Evolutionary conservation across 2,888 invertebrate species (phyloP).

Genomic region (Ommatoiulus sabulosus): DNA sequence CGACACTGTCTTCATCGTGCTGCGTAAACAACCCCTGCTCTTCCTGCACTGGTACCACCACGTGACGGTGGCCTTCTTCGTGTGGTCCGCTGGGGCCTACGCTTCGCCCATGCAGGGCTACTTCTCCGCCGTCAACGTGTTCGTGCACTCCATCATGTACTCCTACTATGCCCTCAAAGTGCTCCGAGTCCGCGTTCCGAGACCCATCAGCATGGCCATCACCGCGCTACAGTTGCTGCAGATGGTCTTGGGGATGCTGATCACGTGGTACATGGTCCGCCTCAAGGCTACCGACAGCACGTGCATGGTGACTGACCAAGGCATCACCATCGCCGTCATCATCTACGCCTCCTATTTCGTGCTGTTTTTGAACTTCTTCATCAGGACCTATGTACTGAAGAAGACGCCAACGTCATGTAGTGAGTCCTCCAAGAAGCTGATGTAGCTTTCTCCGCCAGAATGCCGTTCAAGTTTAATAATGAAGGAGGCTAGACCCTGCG

Average conservation of each 20-base stretch:
- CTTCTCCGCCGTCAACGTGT: slow-evolving; percentile 54
- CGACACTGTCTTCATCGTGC: slow-evolving; percentile 89
- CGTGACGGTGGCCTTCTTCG: slow-evolving; percentile 67
- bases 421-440: no score
- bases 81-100: slow-evolving; percentile 64
- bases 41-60: slow-evolving; percentile 73
- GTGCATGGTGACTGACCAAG: slow-evolving; percentile 86
- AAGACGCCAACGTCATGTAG: no score
- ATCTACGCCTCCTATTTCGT: slow-evolving; percentile 97
- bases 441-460: no score
- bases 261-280: slow-evolving; percentile 90
- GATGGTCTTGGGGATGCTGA: slow-evolving; percentile 92
- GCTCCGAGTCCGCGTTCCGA: slow-evolving; percentile 85
- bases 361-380: slow-evolving; percentile 93
- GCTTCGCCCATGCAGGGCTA: slow-evolving; percentile 49
- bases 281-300: slow-evolving; percentile 72
- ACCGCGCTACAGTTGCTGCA: slow-evolving; percentile 90
- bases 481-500: no score
- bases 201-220: slow-evolving; percentile 84
- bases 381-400: slow-evolving; percentile 78
- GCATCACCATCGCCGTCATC: slow-evolving; percentile 86
- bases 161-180: slow-evolving; percentile 71
- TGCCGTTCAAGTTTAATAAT: no score
- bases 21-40: slow-evolving; percentile 92
- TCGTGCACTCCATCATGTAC: not conserved